Evolutionary conservation across 1,140 invertebrate genomes (phyloP).

Genomic region (Papilio dardanus): DNA sequence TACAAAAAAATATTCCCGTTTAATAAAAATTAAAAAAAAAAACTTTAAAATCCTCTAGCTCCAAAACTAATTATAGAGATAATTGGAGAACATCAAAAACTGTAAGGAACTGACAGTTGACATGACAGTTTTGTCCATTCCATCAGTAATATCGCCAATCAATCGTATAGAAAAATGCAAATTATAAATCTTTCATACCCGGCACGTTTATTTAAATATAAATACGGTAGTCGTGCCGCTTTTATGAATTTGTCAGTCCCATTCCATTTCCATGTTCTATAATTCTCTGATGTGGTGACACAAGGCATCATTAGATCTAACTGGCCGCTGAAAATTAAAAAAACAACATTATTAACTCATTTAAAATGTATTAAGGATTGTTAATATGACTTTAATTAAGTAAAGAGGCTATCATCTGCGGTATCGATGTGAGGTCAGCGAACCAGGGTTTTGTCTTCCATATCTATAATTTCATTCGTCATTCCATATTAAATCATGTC

Average conservation of each 20-base stretch:
- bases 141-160: too few relatives aligned
- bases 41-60: background rate
- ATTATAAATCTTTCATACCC: constrained; percentile 83
- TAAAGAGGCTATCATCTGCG: too few relatives aligned
- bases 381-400: too few relatives aligned
- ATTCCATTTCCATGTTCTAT: constrained; percentile 86
- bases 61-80: too few relatives aligned
- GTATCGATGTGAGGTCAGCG: too few relatives aligned
- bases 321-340: constrained; percentile 85
- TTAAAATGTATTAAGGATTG: background rate
- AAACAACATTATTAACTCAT: background rate
- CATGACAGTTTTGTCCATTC: too few relatives aligned
- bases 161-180: too few relatives aligned
- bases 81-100: too few relatives aligned
- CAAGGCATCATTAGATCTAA: constrained; percentile 92
- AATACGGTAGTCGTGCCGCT: constrained; percentile 84
- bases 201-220: constrained; percentile 85
- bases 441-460: too few relatives aligned
- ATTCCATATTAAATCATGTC: too few relatives aligned
- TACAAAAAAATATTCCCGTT: constrained; percentile 14
- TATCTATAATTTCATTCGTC: too few relatives aligned
- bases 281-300: constrained; percentile 86
- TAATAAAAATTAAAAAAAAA: background rate
- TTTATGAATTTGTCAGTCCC: constrained; percentile 84
- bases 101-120: too few relatives aligned